Evolutionary conservation across 2,888 invertebrate species (phyloP).

Genomic region (Girardia tigrina): DNA sequence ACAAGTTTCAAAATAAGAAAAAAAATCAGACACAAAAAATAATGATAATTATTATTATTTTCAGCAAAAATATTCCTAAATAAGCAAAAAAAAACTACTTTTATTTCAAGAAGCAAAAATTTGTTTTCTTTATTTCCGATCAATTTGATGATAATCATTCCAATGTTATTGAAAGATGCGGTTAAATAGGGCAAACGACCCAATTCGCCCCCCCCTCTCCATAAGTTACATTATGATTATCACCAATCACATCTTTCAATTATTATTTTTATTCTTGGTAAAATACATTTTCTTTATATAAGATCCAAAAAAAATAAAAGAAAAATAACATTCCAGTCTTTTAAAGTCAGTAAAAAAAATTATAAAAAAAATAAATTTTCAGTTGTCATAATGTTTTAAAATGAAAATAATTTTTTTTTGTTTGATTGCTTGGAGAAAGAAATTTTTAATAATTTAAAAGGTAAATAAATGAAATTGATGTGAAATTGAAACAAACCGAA

Average conservation of each 20-base stretch:
- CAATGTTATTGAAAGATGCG: not conserved
- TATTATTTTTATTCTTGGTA: not conserved
- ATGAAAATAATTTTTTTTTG: not conserved
- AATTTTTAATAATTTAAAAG: not conserved
- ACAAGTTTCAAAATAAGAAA: too few relatives aligned
- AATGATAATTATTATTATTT: too few relatives aligned
- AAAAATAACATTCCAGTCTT: not conserved
- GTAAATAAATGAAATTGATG: not conserved
- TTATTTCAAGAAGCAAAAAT: too few relatives aligned
- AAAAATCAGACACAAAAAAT: too few relatives aligned
- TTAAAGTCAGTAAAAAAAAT: too few relatives aligned
- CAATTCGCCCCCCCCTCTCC: too few relatives aligned
- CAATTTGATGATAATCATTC: not conserved
- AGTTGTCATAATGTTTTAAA: not conserved
- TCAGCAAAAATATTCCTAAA: too few relatives aligned
- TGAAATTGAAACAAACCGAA: not conserved
- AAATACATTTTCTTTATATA: too few relatives aligned
- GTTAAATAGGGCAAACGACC: too few relatives aligned
- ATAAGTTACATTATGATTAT: not conserved
- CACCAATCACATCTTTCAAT: not conserved
- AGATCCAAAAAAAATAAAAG: too few relatives aligned
- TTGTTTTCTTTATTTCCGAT: not conserved
- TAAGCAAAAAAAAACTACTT: too few relatives aligned
- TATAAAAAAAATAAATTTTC: not conserved
- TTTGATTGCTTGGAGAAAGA: not conserved